Evolutionary conservation across 2,888 invertebrate species (phyloP).

Genomic region (Nemapogon koenigi): DNA sequence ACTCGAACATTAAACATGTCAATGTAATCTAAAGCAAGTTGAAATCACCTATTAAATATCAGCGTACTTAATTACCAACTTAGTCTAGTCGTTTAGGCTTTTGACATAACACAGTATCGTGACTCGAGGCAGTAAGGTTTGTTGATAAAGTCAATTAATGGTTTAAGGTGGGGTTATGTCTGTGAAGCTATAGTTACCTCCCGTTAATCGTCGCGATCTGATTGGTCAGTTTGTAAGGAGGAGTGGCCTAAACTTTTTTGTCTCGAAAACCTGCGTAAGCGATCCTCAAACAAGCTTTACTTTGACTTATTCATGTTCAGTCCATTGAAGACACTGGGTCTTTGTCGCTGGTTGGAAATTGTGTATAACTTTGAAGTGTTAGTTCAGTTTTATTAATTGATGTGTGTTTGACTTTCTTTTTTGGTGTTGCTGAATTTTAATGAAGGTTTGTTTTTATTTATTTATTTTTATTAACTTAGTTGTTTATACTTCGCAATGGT

Average conservation of each 20-base stretch:
- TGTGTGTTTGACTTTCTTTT: conserved; percentile 33
- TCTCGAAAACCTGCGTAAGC: conserved; percentile 50
- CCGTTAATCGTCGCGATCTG: too few relatives aligned
- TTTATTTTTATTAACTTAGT: background rate
- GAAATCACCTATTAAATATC: conserved; percentile 33
- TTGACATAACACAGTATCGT: conserved; percentile 63
- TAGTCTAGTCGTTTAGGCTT: conserved; percentile 56
- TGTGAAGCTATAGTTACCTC: too few relatives aligned
- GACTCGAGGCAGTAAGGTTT: conserved; percentile 61
- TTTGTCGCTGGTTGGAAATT: conserved; percentile 60
- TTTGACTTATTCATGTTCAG: conserved; percentile 54
- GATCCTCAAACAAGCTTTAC: conserved; percentile 33
- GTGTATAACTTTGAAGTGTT: conserved; percentile 50
- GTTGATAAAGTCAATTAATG: conserved; percentile 66
- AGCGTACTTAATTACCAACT: conserved; percentile 51
- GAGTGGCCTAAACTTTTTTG: conserved; percentile 53
- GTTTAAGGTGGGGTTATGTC: conserved; percentile 53
- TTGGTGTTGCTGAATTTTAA: background rate
- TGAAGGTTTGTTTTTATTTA: background rate
- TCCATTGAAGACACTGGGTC: conserved; percentile 59
- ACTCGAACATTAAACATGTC: too few relatives aligned
- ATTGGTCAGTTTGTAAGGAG: too few relatives aligned
- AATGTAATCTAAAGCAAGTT: conserved; percentile 5
- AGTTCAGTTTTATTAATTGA: conserved; percentile 40
- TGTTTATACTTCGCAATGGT: background rate